Percentiles rank a stretch among this genome's conserved stretches.
phyloP scores from a whole-genome alignment of 2,888 invertebrate genomes.

The Rotaria socialis region DNA sequence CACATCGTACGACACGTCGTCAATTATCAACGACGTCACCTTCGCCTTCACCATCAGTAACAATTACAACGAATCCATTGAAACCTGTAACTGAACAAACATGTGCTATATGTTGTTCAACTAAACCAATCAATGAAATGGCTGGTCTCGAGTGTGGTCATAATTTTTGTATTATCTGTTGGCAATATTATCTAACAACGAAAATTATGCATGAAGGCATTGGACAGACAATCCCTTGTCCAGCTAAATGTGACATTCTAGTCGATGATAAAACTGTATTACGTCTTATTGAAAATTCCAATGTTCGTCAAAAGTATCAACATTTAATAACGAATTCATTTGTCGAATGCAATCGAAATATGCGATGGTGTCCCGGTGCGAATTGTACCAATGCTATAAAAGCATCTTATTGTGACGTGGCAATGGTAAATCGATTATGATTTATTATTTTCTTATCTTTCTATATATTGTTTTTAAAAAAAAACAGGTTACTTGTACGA shows the following conservation, averaged over 20 bases:
- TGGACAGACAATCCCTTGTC: conserved; percentile 79
- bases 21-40: neutral
- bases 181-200: conserved; percentile 92
- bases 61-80: neutral
- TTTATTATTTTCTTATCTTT: neutral
- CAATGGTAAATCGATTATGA: conserved; percentile 75
- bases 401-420: conserved; percentile 73
- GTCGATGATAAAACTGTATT: conserved; percentile 95
- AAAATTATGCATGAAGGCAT: conserved; percentile 97
- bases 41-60: neutral
- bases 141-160: conserved; percentile 75
- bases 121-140: conserved; percentile 50
- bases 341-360: conserved; percentile 46
- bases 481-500: neutral
- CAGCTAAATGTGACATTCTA: conserved; percentile 90
- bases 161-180: conserved; percentile 86
- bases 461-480: too few relatives aligned
- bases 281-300: conserved; percentile 59
- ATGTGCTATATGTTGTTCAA: neutral
- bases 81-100: neutral
- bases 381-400: conserved; percentile 85
- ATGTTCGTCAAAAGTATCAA: conserved; percentile 43
- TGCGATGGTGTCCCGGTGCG: conserved; percentile 91
- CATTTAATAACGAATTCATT: conserved; percentile 46
- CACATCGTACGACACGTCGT: conserved; percentile 16